Base-by-base conservation (phyloP, 2,888 invertebrate genomes). In the Hylaea fasciaria region DNA sequence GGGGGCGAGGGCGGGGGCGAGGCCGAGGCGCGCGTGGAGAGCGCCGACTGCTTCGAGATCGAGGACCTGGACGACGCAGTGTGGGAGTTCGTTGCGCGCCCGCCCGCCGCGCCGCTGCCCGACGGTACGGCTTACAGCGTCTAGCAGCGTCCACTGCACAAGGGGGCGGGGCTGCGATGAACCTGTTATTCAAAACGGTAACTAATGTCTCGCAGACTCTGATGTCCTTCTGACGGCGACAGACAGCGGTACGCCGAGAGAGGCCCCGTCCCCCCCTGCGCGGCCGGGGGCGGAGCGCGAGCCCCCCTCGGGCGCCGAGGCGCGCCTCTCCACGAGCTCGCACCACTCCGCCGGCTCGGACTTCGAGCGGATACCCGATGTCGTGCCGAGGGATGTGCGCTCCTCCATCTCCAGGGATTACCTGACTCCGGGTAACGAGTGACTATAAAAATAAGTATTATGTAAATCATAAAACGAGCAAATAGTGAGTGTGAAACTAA, bases 21-120 rank as follows among this genome's bases (percentile, higher is more conserved):
- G n/a, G n/a, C n/a, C n/a, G 75, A 70, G 14, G 68, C 71, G 61
- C 85, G 70, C 68, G 73, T 85, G n/a, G 91, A 92, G 74, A 87
- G 89, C n/a, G 87, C 87, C 54, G 93, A 92, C 86, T 93, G 93
- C 83, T 87, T 86, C 78, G 92, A 93, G 85, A 84, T 92, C 29
- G 92, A 92, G 77, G 93, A 92, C 81, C 75, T 92, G 39, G 92
- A 89, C 75, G 92, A 92, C 76, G 76, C 86, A 39, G 91, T 88
- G 73, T 93, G 92, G 92, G 93, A 92, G 85, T 83, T 92, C 75
- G 81, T 92, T 67, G 80, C 76, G 51, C 69, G 86, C 12, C 44
- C 22, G 22, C 90, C 90, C 13, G 91, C 91, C 0, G 69, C 66
- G 37, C 69, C 69, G 5, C 56, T 70, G 49, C 69, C 69, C 32